Evolutionary conservation across 2,113 vertebrate genomes (phyloP).

Genomic region (Rhadina sibilatrix): DNA sequence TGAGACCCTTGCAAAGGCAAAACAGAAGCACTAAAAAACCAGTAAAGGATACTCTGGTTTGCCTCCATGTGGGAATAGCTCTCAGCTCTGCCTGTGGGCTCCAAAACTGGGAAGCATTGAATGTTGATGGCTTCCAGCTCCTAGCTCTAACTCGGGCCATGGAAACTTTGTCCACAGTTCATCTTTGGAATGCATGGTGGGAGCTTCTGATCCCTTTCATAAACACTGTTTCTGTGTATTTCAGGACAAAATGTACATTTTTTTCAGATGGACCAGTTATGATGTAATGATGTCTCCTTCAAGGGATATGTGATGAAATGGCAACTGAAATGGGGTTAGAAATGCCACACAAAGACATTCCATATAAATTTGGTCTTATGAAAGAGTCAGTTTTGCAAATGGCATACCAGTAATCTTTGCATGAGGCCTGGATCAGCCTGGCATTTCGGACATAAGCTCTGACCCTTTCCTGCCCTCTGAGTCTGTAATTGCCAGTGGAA

Average conservation of each 20-base stretch:
- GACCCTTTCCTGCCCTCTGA: not conserved
- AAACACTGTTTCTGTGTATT: not conserved
- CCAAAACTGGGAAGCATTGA: not conserved
- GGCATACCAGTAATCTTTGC: not conserved
- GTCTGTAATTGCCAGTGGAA: not conserved
- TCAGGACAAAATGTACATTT: not conserved
- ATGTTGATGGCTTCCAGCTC: not conserved
- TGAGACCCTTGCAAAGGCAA: not conserved
- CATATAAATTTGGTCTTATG: not conserved
- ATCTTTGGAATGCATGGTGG: not conserved
- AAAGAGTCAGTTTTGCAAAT: constrained; percentile 11
- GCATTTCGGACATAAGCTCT: not conserved
- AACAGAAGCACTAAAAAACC: not conserved
- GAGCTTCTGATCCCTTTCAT: not conserved
- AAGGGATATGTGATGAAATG: not conserved
- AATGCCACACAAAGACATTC: not conserved
- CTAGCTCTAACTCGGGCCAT: not conserved
- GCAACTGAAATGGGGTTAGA: not conserved
- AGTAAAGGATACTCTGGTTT: not conserved
- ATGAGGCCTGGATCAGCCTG: not conserved
- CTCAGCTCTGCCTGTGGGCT: not conserved
- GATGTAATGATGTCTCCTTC: not conserved
- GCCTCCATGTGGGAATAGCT: not conserved
- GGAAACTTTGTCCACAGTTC: not conserved
- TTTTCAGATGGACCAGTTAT: not conserved